Percentiles rank a stretch among this genome's conserved stretches.
These are phyloP conservation scores for Drepanosiphum platanoidis DNA, from an alignment of 2,888 invertebrate genomes.

Conservation along the genomic window DNA sequence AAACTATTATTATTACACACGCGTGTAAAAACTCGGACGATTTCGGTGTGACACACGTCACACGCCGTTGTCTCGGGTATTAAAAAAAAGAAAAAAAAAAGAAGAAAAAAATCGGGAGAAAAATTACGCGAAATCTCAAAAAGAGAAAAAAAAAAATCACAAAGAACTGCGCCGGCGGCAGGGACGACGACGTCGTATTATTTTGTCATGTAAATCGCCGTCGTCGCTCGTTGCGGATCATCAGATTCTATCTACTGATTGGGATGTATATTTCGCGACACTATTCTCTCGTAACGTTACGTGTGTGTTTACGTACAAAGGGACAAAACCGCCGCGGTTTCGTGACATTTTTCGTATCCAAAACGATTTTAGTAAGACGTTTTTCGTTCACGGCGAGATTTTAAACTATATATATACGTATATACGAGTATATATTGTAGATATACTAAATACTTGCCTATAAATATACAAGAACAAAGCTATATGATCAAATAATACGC, in stretches of 20 bases:
- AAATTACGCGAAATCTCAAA: constrained; percentile 36
- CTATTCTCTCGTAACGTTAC: neutral
- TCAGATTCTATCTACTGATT: constrained; percentile 50
- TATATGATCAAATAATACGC: neutral
- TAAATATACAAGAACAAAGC: neutral
- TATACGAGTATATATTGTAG: neutral
- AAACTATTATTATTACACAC: no score
- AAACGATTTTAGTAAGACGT: no score
- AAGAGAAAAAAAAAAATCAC: constrained; percentile 32
- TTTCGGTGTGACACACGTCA: constrained; percentile 34
- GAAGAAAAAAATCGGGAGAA: neutral
- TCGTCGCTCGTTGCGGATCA: constrained; percentile 40
- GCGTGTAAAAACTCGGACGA: neutral
- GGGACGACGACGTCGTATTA: constrained; percentile 39
- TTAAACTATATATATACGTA: neutral
- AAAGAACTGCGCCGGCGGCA: constrained; percentile 9
- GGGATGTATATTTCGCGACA: constrained; percentile 23
- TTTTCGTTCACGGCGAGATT: neutral
- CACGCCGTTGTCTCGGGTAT: constrained; percentile 26
- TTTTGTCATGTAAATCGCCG: constrained; percentile 58
- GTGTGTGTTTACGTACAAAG: neutral
- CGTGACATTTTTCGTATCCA: constrained; percentile 11
- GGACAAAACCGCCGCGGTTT: neutral
- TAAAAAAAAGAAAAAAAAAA: constrained; percentile 10
- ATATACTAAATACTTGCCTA: neutral